Evolutionary conservation across 1,140 invertebrate species (phyloP).

Genomic region (Hyles vespertilio): DNA sequence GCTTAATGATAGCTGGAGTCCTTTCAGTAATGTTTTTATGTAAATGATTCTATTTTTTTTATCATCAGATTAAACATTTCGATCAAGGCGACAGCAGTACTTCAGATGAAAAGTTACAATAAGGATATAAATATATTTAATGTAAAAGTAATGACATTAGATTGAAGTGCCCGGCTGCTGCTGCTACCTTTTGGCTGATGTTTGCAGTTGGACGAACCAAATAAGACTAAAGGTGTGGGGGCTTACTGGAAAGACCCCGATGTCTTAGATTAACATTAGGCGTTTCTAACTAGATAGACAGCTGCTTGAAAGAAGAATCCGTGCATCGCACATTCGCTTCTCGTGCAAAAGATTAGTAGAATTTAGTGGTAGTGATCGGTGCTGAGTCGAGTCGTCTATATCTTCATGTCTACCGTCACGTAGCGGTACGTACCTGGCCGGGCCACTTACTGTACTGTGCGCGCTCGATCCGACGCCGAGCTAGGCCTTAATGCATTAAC

Average conservation of each 20-base stretch:
- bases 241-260: conserved; percentile 57
- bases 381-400: conserved; percentile 68
- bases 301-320: conserved; percentile 73
- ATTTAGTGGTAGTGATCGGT: conserved; percentile 67
- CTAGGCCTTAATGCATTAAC: no score
- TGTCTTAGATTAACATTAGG: conserved; percentile 66
- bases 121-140: background rate
- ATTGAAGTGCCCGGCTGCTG: conserved; percentile 4
- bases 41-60: conserved; percentile 9
- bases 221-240: no score
- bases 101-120: background rate
- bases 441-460: no score
- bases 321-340: conserved; percentile 74
- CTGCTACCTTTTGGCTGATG: conserved; percentile 5
- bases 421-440: conserved; percentile 38
- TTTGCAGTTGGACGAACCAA: background rate
- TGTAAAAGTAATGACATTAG: no score
- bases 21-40: conserved; percentile 50
- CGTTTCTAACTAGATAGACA: conserved; percentile 72
- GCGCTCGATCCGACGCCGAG: no score
- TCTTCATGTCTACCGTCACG: conserved; percentile 41
- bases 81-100: conserved; percentile 4
- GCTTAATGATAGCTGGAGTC: conserved; percentile 53
- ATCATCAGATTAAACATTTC: background rate
- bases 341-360: conserved; percentile 70